Base-by-base conservation (phyloP, 2,888 invertebrate genomes). In the Apantesis nais region DNA sequence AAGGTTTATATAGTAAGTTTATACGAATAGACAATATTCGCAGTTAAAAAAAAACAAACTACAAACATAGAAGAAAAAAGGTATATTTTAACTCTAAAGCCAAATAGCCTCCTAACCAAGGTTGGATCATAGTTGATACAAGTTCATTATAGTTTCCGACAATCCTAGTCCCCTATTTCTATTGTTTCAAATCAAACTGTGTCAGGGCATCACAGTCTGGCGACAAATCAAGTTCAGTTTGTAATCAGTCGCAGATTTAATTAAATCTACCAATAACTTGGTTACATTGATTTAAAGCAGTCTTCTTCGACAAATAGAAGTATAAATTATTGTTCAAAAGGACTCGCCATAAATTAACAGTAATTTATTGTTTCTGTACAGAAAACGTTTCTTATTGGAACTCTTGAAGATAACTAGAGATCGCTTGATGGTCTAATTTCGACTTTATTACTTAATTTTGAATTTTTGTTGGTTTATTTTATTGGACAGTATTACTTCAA, bases 271-370 rank as follows among this genome's bases (percentile, higher is more conserved):
- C 55, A 62, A 63, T 66, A 70, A 70, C 62, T 55, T 4, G 4
- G 62, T 70, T 70, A 66, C 31, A 37, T 44, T 70, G 70, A 66
- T 70, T 66, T 66, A 70, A 66, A 41, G 34, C 66, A 29, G 62
- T 55, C 70, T 55, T 39, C n/a, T 58, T 58, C 2, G 19, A 63
- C 37, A 63, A 68, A 58, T 34, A 58, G 9, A 66, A 67, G 11
- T 12, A 39, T 44, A 41, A 52, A 66, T 58, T 58, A 34, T 62
- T 55, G 29, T 62, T 37, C 39, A 48, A 61, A 70, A 39, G 66
- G 41, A 58, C 58, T 58, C 19, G 39, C 25, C 39, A 66, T 66
- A 58, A 19, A 29, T 58, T 58, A 31, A 29, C 58, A 29, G 14
- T 66, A 58, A 66, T 66, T 66, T 66, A 66, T 58, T 58, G 66